Base-by-base conservation (phyloP, 2,888 invertebrate species). In the Papilio gigon region DNA sequence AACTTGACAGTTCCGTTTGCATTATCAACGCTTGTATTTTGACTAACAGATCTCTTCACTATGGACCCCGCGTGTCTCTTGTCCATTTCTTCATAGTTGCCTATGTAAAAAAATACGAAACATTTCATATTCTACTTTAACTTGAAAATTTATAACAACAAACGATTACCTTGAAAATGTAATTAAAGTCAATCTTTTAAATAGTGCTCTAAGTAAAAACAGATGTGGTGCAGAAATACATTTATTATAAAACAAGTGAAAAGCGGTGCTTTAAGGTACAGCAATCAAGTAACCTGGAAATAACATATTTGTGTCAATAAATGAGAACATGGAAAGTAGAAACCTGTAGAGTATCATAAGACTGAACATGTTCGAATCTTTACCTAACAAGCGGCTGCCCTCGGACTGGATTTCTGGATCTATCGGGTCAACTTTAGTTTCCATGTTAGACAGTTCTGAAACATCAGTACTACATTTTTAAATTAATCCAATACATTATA, bases 261-360 rank as follows among this genome's bases (percentile, higher is more conserved):
- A 75, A 70, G 89, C 87, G 82, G 85, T 77, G 83, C 80, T 76
- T 76, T 75, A 74, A 70, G 80, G 79, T 74, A 88, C 74, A 72
- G 80, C 86, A 73, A 91, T 79, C 70, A 90, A 71, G 76, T 89
- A 91, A 80, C 90, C 91, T 90, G 89, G 73, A 88, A 89, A 47
- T 35, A 71, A 44, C 44, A 70, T 72, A 59, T 14, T 56, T 4
- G 71, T 64, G 64, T 40, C 30, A 5, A 56, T 40, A 42, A 27
- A 42, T 12, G 14, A 44, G 47, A 30, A 44, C 61, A 27, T 11
- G n/a, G 3, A 3, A 44, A 14, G 11, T 5, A 17, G 5, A 33
- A 35, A 9, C 6, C 4, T 35, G 22, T 22, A 8, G 30, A 44
- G 0, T 40, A n/a, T 37, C 6, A 22, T 1, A 58, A 12, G 17